These are phyloP conservation scores for Nephrotoma appendiculata DNA, from an alignment of 2,888 invertebrate genomes.

Conservation along the genomic window DNA sequence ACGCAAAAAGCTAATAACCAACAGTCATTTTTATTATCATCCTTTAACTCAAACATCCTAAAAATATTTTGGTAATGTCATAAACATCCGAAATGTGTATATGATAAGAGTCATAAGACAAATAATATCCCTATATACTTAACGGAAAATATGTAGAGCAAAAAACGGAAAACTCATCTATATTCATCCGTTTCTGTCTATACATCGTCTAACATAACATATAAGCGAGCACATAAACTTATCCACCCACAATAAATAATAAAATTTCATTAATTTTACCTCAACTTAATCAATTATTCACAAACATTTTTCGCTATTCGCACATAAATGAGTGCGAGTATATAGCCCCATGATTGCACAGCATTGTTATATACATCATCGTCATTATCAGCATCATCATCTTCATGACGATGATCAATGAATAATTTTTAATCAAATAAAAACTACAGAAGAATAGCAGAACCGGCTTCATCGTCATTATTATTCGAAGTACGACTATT, in stretches of 20 bases:
- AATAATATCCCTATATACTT: background rate
- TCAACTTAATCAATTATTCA: background rate
- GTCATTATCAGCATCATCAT: background rate
- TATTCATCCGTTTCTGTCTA: background rate
- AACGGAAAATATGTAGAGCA: background rate
- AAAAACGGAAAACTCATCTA: background rate
- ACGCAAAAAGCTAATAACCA: no score
- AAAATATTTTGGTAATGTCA: background rate
- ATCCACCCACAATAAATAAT: background rate
- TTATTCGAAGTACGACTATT: background rate
- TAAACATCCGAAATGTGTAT: background rate
- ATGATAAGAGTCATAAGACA: background rate
- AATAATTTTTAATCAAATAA: background rate
- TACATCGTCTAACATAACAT: no score
- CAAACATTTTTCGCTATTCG: background rate
- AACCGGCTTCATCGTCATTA: background rate
- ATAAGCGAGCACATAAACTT: background rate
- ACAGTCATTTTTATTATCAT: no score
- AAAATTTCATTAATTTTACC: background rate
- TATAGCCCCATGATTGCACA: background rate
- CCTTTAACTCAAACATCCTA: background rate
- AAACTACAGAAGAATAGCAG: background rate
- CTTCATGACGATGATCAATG: background rate
- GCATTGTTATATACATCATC: background rate
- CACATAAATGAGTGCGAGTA: background rate